Conservation (phyloP, 2,888 invertebrate species). For the Caenorhabditis sp. region DNA sequence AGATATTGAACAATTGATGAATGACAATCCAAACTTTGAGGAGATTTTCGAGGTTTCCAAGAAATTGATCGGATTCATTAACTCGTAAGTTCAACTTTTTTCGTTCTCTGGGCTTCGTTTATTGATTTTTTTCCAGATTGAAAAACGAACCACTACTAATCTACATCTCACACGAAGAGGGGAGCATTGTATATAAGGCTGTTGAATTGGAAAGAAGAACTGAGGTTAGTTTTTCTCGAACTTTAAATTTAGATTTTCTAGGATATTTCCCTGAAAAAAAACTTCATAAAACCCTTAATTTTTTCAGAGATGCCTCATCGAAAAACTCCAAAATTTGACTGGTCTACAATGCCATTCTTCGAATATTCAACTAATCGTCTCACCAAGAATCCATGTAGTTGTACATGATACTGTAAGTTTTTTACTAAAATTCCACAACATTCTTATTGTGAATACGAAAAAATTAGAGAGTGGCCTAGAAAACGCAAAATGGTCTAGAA, state of each 20-base stretch:
- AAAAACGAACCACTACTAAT: conserved; percentile 8
- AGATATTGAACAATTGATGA: conserved; percentile 12
- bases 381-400: conserved; percentile 23
- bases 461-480: too few relatives aligned
- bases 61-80: conserved; percentile 15
- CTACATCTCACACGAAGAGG: conserved; percentile 15
- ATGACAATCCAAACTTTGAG: neutral
- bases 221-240: conserved; percentile 14
- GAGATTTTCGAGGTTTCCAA: conserved; percentile 10
- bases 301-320: conserved; percentile 12
- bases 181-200: conserved; percentile 12
- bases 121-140: neutral
- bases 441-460: neutral
- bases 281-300: neutral
- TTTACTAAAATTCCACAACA: neutral
- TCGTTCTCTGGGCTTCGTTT: conserved; percentile 6
- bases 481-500: too few relatives aligned
- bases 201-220: neutral
- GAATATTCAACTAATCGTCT: conserved; percentile 11
- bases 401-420: conserved; percentile 31
- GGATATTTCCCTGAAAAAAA: neutral
- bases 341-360: neutral
- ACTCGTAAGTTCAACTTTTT: conserved; percentile 13
- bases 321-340: conserved; percentile 17
- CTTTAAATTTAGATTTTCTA: conserved; percentile 20